A percentile compares a stretch with the other conserved stretches of the same genome.
These are phyloP conservation scores for Grus americana DNA, from an alignment of 2,113 vertebrate species.

Conservation along the genomic window DNA sequence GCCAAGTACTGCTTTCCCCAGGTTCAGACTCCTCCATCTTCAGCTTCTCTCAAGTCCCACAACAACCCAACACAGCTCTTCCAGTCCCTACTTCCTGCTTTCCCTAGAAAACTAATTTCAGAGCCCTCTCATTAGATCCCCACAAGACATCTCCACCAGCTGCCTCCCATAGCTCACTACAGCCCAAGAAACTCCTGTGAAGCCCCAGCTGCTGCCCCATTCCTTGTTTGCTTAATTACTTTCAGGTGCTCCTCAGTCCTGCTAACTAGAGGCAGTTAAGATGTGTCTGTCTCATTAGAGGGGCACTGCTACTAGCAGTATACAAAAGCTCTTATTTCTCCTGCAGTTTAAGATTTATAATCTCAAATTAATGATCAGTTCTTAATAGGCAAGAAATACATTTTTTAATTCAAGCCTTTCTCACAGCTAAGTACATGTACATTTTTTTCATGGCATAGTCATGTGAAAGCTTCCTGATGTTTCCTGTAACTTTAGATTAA, in stretches of 20 bases:
- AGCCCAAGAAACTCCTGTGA: neutral
- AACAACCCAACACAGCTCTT: rapidly evolving
- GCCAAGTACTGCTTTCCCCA: neutral
- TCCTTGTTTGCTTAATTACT: neutral
- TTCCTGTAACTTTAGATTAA: neutral
- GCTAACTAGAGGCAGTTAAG: neutral
- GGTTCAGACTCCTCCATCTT: neutral
- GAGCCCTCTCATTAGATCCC: rapidly evolving
- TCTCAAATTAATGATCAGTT: neutral
- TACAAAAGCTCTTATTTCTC: neutral
- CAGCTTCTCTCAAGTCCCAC: neutral
- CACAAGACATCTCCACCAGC: neutral
- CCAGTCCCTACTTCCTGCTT: rapidly evolving
- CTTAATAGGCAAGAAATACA: neutral
- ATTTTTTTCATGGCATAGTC: neutral
- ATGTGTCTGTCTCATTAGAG: neutral
- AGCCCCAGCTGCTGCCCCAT: neutral
- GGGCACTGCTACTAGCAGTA: neutral
- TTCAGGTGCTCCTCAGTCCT: neutral
- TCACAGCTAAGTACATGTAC: neutral
- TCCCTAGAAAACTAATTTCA: neutral
- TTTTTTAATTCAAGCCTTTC: neutral
- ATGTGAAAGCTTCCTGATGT: neutral
- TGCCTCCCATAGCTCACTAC: neutral
- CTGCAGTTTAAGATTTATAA: neutral